Percentiles rank a stretch among this genome's conserved stretches.
These are phyloP conservation scores for Spicauda simplicius DNA, from an alignment of 2,888 invertebrate genomes.

Conservation along the genomic window DNA sequence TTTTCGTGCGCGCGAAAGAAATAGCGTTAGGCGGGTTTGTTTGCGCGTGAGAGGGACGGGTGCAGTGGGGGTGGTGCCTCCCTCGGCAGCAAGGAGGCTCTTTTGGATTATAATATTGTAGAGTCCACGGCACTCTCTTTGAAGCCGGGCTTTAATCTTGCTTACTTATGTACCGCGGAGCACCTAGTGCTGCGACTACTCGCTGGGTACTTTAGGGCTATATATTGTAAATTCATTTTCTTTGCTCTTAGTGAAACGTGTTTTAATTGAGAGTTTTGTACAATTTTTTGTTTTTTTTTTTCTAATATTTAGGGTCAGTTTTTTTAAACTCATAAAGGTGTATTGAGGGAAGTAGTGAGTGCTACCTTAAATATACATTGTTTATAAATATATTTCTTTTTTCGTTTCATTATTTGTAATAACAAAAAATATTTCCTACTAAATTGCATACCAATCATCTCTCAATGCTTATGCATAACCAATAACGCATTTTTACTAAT, in stretches of 20 bases:
- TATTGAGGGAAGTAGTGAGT: too few species aligned
- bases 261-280: conserved; percentile 35
- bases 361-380: too few species aligned
- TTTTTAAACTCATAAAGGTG: not conserved
- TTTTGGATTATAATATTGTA: conserved; percentile 60
- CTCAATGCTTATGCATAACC: too few species aligned
- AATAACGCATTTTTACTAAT: too few species aligned
- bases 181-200: conserved; percentile 14
- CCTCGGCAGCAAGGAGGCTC: conserved; percentile 52
- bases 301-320: not conserved
- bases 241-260: conserved; percentile 32
- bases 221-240: conserved; percentile 36
- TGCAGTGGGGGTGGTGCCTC: conserved; percentile 59
- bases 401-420: too few species aligned
- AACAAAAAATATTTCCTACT: too few species aligned
- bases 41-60: conserved; percentile 47
- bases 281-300: conserved; percentile 14
- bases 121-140: conserved; percentile 54
- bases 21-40: conserved; percentile 38
- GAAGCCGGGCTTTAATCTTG: conserved; percentile 70
- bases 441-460: too few species aligned
- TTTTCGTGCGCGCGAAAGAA: conserved; percentile 54
- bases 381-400: too few species aligned
- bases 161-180: conserved; percentile 63
- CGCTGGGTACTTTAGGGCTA: conserved; percentile 22